Evolutionary conservation across 1,140 invertebrate genomes (phyloP).

Genomic region (Camponotus floridanus): DNA sequence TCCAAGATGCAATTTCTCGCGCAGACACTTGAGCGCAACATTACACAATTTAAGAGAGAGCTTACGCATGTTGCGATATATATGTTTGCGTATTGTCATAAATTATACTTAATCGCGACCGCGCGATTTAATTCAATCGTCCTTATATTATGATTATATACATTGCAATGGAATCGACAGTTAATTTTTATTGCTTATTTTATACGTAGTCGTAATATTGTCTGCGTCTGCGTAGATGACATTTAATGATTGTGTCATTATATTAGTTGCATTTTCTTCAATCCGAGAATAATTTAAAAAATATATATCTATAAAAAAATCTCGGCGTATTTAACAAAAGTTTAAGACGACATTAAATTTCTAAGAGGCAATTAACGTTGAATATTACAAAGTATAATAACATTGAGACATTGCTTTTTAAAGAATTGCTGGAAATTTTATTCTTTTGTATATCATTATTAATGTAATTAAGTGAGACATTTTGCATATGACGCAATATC

Average conservation of each 20-base stretch:
- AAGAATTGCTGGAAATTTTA: too few species aligned
- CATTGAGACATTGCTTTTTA: background rate
- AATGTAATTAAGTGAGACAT: conserved; percentile 20
- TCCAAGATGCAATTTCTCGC: conserved; percentile 24
- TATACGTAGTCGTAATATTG: background rate
- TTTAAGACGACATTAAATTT: background rate
- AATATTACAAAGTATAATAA: background rate
- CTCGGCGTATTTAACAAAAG: background rate
- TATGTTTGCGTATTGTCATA: conserved; percentile 32
- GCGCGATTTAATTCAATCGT: conserved; percentile 47
- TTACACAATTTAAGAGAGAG: conserved; percentile 50
- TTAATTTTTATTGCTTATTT: conserved; percentile 29
- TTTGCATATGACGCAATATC: conserved; percentile 45
- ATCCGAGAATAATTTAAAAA: background rate
- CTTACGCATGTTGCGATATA: conserved; percentile 16
- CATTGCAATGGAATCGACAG: background rate
- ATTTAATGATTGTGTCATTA: background rate
- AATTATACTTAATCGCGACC: conserved; percentile 34
- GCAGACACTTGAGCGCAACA: background rate
- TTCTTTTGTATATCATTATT: background rate
- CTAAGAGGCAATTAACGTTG: background rate
- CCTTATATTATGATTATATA: background rate
- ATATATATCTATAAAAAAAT: background rate
- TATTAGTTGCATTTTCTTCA: background rate
- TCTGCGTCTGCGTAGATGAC: background rate